Conservation (phyloP, 2,797 vertebrate species). For the Emys orbicularis region DNA sequence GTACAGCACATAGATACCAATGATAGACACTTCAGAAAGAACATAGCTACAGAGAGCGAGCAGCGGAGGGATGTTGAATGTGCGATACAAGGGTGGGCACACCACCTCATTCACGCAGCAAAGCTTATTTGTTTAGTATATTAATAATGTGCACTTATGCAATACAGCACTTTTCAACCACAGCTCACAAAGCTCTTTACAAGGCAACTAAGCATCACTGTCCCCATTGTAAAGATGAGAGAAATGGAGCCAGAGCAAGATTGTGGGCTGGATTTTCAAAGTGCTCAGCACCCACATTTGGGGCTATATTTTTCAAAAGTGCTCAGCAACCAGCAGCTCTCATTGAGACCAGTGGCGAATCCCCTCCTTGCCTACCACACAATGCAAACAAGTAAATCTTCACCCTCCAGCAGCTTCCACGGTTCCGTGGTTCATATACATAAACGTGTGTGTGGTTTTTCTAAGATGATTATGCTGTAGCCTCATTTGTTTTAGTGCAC, state of each 20-base stretch:
- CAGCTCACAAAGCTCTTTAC: background rate
- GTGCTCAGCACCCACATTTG: background rate
- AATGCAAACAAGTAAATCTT: background rate
- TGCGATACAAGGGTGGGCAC: background rate
- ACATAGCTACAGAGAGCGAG: background rate
- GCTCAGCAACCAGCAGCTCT: background rate
- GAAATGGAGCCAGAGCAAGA: background rate
- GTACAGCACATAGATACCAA: background rate
- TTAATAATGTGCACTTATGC: background rate
- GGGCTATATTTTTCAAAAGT: background rate
- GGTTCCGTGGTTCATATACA: background rate
- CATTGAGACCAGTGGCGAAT: background rate
- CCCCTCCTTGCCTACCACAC: background rate
- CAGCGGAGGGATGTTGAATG: background rate
- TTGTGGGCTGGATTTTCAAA: background rate
- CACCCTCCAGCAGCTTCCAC: background rate
- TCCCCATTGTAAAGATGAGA: background rate
- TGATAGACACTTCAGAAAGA: background rate
- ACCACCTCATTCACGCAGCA: background rate
- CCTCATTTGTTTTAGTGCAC: constrained; percentile 30
- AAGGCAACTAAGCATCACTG: background rate
- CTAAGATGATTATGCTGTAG: background rate
- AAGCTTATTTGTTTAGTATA: background rate
- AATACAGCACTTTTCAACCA: background rate
- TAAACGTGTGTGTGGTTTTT: background rate